phyloP scores from a whole-genome alignment of 2,888 invertebrate genomes.

The Abrostola triplasia region DNA sequence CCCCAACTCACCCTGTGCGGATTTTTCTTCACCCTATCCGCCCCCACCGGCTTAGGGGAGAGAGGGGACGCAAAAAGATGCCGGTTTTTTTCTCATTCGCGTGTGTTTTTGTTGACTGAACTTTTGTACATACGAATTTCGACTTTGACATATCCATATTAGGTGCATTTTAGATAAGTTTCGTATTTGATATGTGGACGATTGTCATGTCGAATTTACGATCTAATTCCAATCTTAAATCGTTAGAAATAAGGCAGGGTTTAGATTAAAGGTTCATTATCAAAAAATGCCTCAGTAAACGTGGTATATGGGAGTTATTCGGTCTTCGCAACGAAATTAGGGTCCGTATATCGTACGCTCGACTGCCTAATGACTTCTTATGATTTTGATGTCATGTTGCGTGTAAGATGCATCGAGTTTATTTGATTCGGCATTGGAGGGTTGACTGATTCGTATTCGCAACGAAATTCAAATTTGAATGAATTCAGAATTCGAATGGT shows the following conservation, averaged over 20 bases:
- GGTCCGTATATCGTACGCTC: constrained; percentile 75
- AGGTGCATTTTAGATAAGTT: constrained; percentile 50
- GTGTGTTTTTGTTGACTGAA: constrained; percentile 82
- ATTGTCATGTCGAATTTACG: constrained; percentile 69
- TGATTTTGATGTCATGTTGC: constrained; percentile 85
- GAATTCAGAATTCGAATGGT: constrained; percentile 42
- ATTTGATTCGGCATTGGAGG: constrained; percentile 74
- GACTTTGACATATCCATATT: constrained; percentile 44
- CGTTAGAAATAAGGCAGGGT: constrained; percentile 31
- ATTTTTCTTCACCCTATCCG: constrained; percentile 81
- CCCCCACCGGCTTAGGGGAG: constrained; percentile 76
- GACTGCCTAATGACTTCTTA: constrained; percentile 87
- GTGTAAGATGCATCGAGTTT: constrained; percentile 75
- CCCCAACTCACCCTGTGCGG: constrained; percentile 69
- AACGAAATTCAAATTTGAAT: constrained; percentile 60
- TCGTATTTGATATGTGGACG: constrained; percentile 73
- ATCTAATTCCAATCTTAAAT: constrained; percentile 55
- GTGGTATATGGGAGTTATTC: constrained; percentile 78
- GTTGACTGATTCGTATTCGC: constrained; percentile 67
- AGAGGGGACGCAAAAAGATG: constrained; percentile 85
- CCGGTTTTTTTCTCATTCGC: constrained; percentile 82
- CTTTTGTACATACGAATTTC: constrained; percentile 47
- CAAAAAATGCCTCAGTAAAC: constrained; percentile 74
- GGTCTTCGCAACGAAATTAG: constrained; percentile 78
- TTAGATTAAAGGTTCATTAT: constrained; percentile 51